Evolutionary conservation across 2,797 vertebrate species (phyloP).

Genomic region (Neosilurus hyrtlii): DNA sequence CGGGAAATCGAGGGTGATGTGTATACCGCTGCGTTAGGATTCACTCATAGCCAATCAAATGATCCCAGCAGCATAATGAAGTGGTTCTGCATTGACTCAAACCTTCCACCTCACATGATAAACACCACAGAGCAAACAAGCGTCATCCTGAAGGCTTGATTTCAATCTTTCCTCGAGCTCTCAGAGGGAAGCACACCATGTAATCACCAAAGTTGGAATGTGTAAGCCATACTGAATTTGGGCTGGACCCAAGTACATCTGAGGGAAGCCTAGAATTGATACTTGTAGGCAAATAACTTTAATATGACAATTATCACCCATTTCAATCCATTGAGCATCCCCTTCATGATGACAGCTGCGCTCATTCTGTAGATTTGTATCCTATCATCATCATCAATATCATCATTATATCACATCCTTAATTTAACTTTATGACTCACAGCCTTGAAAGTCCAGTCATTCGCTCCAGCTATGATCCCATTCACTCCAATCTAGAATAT

Average conservation of each 20-base stretch:
- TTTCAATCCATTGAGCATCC: slow-evolving; percentile 16
- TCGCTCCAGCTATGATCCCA: slow-evolving; percentile 21
- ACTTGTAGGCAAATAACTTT: slow-evolving; percentile 21
- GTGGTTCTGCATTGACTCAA: slow-evolving; percentile 6
- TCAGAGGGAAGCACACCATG: not conserved
- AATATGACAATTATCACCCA: slow-evolving; percentile 17
- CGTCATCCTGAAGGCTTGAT: not conserved
- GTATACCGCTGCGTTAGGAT: not conserved
- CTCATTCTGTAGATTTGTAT: slow-evolving; percentile 52
- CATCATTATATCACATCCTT: slow-evolving; percentile 34
- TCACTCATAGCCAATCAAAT: not conserved
- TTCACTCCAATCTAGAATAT: slow-evolving; percentile 24
- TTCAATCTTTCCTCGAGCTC: not conserved
- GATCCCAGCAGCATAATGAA: not conserved
- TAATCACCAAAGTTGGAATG: not conserved
- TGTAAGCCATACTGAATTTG: not conserved
- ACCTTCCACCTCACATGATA: not conserved
- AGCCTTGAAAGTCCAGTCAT: slow-evolving; percentile 23
- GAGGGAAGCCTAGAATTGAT: not conserved
- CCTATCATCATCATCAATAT: slow-evolving; percentile 46
- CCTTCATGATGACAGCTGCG: slow-evolving; percentile 36
- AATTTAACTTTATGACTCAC: slow-evolving; percentile 27
- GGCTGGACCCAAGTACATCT: not conserved
- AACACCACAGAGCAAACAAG: slow-evolving; percentile 2
- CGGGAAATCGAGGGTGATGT: too few relatives aligned